Evolutionary conservation across 2,113 vertebrate genomes (phyloP).

Genomic region (Misgurnus anguillicaudatus): DNA sequence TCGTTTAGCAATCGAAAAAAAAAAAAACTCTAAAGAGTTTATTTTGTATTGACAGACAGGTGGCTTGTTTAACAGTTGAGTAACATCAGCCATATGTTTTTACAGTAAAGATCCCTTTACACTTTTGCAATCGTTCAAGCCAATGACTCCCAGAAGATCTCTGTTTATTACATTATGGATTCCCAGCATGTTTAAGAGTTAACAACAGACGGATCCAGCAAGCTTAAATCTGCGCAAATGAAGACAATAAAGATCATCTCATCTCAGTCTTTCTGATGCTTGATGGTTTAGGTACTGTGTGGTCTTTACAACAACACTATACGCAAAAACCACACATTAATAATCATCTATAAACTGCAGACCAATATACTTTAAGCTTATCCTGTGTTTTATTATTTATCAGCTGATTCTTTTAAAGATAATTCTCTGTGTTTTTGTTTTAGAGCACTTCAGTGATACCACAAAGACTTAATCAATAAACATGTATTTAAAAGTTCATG

Average conservation of each 20-base stretch:
- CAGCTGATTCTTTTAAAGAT: no score
- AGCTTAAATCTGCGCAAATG: background rate
- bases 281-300: background rate
- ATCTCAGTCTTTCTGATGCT: background rate
- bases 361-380: no score
- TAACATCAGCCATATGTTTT: background rate
- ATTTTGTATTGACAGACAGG: background rate
- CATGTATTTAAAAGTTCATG: no score
- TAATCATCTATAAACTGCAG: no score
- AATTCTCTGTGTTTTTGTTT: no score
- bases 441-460: no score
- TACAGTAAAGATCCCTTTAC: background rate
- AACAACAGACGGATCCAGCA: background rate
- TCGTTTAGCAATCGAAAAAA: no score
- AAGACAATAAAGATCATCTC: background rate
- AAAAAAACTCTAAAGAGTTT: no score
- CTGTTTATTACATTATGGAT: constrained; percentile 2
- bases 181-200: constrained; percentile 7
- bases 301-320: no score
- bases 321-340: no score
- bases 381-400: no score
- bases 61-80: background rate
- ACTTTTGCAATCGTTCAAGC: background rate
- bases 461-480: no score
- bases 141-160: constrained; percentile 5